Percentiles rank a stretch among this genome's conserved stretches.
Evolutionary conservation across 2,797 vertebrate species (phyloP).

Genomic region (Sorex maritimensis): DNA sequence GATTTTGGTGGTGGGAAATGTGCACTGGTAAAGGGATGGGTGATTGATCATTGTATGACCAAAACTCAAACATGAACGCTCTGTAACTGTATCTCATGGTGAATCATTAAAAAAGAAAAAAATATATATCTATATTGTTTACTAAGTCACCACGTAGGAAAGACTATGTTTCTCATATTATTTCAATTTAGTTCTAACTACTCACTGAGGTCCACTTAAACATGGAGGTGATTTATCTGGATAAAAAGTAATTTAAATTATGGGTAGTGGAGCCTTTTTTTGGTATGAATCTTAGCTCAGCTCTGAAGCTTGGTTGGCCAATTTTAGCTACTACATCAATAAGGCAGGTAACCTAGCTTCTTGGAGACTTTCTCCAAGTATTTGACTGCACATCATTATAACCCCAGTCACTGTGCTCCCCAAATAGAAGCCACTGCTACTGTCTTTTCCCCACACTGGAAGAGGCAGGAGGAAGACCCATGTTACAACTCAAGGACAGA

Average conservation of each 20-base stretch:
- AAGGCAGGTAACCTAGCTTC: background rate
- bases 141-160: no score
- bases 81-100: no score
- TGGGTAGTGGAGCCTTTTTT: background rate
- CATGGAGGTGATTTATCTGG: constrained; percentile 9
- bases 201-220: background rate
- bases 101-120: no score
- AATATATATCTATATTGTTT: no score
- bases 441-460: background rate
- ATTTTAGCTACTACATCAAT: background rate
- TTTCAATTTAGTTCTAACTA: constrained; percentile 54
- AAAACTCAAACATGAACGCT: no score
- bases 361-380: background rate
- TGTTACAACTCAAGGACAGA: background rate
- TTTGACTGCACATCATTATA: background rate
- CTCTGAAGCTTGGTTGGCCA: background rate
- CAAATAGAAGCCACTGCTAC: constrained; percentile 1
- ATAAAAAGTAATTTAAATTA: constrained; percentile 23
- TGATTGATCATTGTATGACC: no score
- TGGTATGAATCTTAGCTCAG: background rate
- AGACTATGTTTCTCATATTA: background rate
- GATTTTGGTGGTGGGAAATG: no score
- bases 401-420: background rate
- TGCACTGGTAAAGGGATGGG: no score
- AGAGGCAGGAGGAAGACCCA: background rate